Base-by-base conservation (phyloP, 2,888 invertebrate species). In the Psylliodes chrysocephalus region DNA sequence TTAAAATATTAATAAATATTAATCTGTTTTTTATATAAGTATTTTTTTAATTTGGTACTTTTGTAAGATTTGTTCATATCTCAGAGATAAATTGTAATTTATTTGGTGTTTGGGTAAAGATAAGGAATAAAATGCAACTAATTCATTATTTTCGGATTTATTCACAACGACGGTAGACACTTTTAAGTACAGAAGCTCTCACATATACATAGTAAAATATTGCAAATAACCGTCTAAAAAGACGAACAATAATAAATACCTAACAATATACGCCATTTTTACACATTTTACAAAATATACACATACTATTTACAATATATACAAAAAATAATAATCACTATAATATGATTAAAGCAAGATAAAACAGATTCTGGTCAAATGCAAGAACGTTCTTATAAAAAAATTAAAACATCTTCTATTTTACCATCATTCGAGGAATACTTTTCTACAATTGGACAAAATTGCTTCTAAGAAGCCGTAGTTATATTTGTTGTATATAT, bases 201-300 rank as follows among this genome's bases (percentile, higher is more conserved):
- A 74, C 35, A 72, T 71, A 70, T 74, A 77, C 75, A 75, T 73
- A 69, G 63, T 77, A 76, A 78, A 77, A 81, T 81, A 81, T 81
- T 81, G 81, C 81, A 81, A 76, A 71, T 76, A 79, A 78, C 79
- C 79, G 79, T 79, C 77, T 54, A 66, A 68, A 46, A 56, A 66
- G 76, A 77, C 75, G 78, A 70, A 73, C 74, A 73, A 62, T 66
- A 78, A 78, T 74, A 75, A 76, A 75, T 75, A 71, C 69, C 66
- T 68, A 70, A 69, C 68, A 70, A 68, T 73, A 72, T 64, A 68
- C 64, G 49, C 63, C 69, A 67, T 63, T 60, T 66, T 61, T 66
- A 70, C 64, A 73, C 71, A 68, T 71, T 72, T 60, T 77, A 77
- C 75, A 77, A 71, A 64, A 63, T 63, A 68, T 71, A 71, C 67